Base-by-base conservation (phyloP, 2,113 vertebrate genomes). In the Fregata magnificens region DNA sequence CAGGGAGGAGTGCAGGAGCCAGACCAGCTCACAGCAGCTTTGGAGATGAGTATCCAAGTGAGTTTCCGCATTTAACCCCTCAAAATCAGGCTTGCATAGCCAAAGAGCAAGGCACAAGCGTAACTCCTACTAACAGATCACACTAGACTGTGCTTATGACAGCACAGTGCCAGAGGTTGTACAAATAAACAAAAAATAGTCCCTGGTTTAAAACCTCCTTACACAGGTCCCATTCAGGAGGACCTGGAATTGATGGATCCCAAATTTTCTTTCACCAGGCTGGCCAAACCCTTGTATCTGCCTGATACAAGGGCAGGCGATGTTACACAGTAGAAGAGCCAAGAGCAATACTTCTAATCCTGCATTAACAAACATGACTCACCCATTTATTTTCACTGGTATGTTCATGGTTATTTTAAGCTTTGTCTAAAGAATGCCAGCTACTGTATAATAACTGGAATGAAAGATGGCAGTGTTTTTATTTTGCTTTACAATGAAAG, bases 331-430 rank as follows among this genome's bases (percentile, higher is more conserved):
- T 8, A 52, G 55, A 70, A 90, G 71, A 94, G 96, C 96, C 95
- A 95, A 92, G 73, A 94, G 93, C 94, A 79, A 92, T 62, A 36
- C 78, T 82, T 94, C 84, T 55, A 73, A 82, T 59, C 70, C 89
- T 58, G 32, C 74, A 32, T 81, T 94, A 95, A 90, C 91, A 69
- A 90, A 87, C 76, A 94, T 96, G 95, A 97, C 86, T 97, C 96
- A 96, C 93, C 76, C 94, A 76, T 96, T 95, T 97, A 94, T 97
- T 97, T 95, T 94, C 96, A 87, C 95, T 95, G 97, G 86, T 96
- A 73, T 70, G 84, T 93, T 95, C 94, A 87, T 65, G 96, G 86
- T 95, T 97, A 97, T 97, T 97, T 97, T 95, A 97, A 97, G 93
- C 95, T 94, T 93, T 95, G 95, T 95, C 96, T 96, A 80, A 97